Conservation (phyloP, 30 jellyfish, hydroid and myxozoan genomes). For the Cassiopea xamachana region DNA sequence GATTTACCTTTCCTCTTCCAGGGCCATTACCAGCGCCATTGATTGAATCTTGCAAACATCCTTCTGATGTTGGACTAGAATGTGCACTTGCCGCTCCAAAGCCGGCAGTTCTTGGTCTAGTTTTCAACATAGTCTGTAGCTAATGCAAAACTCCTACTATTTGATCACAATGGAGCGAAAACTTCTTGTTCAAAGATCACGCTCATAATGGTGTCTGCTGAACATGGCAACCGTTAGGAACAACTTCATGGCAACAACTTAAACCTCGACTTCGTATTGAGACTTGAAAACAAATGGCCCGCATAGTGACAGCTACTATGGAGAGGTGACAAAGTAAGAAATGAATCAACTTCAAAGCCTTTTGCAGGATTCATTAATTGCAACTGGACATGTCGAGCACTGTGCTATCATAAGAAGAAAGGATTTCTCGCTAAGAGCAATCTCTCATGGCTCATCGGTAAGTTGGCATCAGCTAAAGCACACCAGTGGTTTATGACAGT, state of each 20-base stretch:
- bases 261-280: slow-evolving; percentile 47
- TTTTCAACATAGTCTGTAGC: slow-evolving; percentile 6
- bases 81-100: slow-evolving; percentile 42
- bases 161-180: not conserved
- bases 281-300: slow-evolving; percentile 12
- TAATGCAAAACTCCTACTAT: not conserved
- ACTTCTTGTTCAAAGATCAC: not conserved
- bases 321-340: not conserved
- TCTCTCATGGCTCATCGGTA: slow-evolving; percentile 89
- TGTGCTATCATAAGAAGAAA: slow-evolving; percentile 90
- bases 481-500: no score
- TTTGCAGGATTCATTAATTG: slow-evolving; percentile 76
- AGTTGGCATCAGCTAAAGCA: not conserved
- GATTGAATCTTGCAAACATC: slow-evolving; percentile 5
- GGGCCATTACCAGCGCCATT: not conserved
- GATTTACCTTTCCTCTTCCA: not conserved
- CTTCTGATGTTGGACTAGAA: slow-evolving; percentile 43
- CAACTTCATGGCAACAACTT: not conserved
- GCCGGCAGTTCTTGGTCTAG: slow-evolving; percentile 65
- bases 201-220: not conserved
- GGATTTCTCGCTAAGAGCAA: slow-evolving; percentile 83
- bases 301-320: not conserved
- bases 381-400: slow-evolving; percentile 85
- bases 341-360: slow-evolving; percentile 90
- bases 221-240: not conserved